Evolutionary conservation across 2,888 invertebrate genomes (phyloP).

Genomic region (Xanthia togata): DNA sequence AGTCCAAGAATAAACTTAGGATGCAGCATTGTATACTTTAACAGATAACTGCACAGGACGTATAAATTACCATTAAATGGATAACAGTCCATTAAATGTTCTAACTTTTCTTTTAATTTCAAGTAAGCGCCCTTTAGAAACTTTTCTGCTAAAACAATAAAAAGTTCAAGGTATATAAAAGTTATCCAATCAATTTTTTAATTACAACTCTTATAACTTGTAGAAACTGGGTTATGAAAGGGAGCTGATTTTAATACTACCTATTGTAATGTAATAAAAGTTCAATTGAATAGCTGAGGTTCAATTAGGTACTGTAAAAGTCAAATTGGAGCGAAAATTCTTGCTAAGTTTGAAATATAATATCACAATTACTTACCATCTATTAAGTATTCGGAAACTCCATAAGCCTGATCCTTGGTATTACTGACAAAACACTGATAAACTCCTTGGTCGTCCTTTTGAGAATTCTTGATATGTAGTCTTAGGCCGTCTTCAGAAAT

Average conservation of each 20-base stretch:
- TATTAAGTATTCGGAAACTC: slow-evolving; percentile 94
- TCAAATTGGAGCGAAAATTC: neutral
- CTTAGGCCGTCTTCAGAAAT: slow-evolving; percentile 87
- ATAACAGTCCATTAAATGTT: slow-evolving; percentile 43
- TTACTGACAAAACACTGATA: slow-evolving; percentile 97
- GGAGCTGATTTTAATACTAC: slow-evolving; percentile 23
- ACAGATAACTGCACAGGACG: slow-evolving; percentile 7
- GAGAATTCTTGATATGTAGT: slow-evolving; percentile 92
- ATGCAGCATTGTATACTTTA: neutral
- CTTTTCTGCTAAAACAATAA: slow-evolving; percentile 58
- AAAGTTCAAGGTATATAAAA: slow-evolving; percentile 70
- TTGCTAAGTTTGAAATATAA: neutral
- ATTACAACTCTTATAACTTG: slow-evolving; percentile 64
- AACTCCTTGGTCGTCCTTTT: slow-evolving; percentile 96
- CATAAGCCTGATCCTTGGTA: slow-evolving; percentile 96
- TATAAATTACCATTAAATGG: slow-evolving; percentile 36
- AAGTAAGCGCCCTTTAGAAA: slow-evolving; percentile 42
- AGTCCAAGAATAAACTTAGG: neutral
- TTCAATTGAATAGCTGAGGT: neutral
- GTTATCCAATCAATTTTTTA: slow-evolving; percentile 74
- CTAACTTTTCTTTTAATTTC: slow-evolving; percentile 26
- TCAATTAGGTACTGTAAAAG: neutral
- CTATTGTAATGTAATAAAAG: slow-evolving; percentile 15
- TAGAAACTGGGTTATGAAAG: slow-evolving; percentile 27
- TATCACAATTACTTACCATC: slow-evolving; percentile 91